These are phyloP conservation scores for Syngnathus acus DNA, from an alignment of 2,797 vertebrate species.

Conservation along the genomic window DNA sequence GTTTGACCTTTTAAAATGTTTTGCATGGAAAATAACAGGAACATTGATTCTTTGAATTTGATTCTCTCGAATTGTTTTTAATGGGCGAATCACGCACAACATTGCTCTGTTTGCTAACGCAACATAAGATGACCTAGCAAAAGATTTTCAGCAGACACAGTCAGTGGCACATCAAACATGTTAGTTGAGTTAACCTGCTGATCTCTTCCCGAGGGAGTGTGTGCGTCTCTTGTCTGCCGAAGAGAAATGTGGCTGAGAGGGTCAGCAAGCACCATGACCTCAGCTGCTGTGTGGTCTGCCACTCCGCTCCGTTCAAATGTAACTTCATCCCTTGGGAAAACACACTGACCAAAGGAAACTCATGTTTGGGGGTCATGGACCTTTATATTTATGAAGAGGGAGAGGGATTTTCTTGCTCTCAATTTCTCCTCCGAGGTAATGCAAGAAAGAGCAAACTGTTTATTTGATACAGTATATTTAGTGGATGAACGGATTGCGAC, in stretches of 20 bases:
- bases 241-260: conserved; percentile 24
- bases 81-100: neutral
- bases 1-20: neutral
- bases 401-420: conserved; percentile 29
- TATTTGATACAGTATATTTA: neutral
- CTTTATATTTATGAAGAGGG: conserved; percentile 37
- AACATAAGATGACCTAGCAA: neutral
- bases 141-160: conserved; percentile 15
- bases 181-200: conserved; percentile 21
- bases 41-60: neutral
- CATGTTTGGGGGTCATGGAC: conserved; percentile 48
- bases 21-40: neutral
- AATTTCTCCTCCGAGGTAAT: conserved; percentile 21
- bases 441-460: neutral
- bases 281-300: conserved; percentile 49
- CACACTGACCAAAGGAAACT: conserved; percentile 55
- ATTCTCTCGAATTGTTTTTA: neutral
- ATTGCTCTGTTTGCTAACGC: conserved; percentile 1
- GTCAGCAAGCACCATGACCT: conserved; percentile 31
- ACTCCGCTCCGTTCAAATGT: conserved; percentile 35
- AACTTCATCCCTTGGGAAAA: conserved; percentile 64
- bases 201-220: conserved; percentile 10
- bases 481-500: neutral
- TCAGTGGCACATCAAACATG: neutral
- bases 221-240: conserved; percentile 12